phyloP scores from a whole-genome alignment of 2,797 vertebrate genomes.

The Urocyon cinereoargenteus region DNA sequence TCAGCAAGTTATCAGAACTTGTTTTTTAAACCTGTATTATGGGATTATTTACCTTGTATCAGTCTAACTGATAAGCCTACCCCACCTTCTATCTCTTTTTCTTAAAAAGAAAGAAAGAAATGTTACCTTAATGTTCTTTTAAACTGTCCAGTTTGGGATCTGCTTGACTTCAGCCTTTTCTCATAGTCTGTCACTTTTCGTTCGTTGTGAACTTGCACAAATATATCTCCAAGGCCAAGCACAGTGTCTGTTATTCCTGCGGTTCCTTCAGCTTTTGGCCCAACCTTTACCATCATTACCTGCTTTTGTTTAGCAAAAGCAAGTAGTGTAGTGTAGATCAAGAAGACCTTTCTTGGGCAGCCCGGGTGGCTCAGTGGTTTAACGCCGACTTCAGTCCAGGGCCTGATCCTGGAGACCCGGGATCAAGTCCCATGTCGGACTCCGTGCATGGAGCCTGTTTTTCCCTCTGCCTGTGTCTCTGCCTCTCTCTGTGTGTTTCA shows the following conservation, averaged over 20 bases:
- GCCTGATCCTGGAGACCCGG: too few species aligned
- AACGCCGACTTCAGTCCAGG: too few species aligned
- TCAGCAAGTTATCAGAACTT: not conserved
- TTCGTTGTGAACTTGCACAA: not conserved
- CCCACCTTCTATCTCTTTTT: not conserved
- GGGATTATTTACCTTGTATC: conserved; percentile 32
- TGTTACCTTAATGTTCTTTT: not conserved
- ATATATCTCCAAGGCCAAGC: not conserved
- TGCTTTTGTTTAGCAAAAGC: not conserved
- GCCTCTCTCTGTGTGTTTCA: too few species aligned
- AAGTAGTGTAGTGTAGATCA: not conserved
- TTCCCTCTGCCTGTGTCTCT: too few species aligned
- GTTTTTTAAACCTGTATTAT: not conserved
- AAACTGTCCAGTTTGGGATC: not conserved
- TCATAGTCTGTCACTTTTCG: not conserved
- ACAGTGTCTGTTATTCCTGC: not conserved
- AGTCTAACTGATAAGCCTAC: not conserved
- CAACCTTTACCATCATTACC: not conserved
- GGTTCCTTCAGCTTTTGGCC: not conserved
- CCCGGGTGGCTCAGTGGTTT: too few species aligned
- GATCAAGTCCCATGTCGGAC: too few species aligned
- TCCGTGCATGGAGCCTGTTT: too few species aligned
- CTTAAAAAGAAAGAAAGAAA: not conserved
- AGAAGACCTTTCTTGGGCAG: not conserved
- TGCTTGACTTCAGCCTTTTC: not conserved